Percentiles rank a stretch among this genome's conserved stretches.
These are phyloP conservation scores for Orthosia cruda DNA, from an alignment of 2,888 invertebrate species.

Conservation along the genomic window DNA sequence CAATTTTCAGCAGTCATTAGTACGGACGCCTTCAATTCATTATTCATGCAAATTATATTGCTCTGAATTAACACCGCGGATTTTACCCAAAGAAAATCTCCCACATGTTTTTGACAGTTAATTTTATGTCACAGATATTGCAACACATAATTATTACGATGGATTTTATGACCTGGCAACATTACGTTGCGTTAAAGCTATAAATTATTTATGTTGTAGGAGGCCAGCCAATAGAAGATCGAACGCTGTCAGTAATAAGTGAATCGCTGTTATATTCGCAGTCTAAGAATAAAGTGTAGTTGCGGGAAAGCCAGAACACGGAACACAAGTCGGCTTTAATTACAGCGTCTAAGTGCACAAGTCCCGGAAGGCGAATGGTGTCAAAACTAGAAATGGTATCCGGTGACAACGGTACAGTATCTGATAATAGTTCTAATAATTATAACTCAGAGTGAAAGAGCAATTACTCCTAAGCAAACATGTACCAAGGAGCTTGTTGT, in stretches of 20 bases:
- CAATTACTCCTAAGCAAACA: conserved; percentile 3
- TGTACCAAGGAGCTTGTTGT: not conserved
- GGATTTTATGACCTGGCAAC: conserved; percentile 29
- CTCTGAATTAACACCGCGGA: conserved; percentile 27
- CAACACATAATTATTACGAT: conserved; percentile 28
- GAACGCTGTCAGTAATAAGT: conserved; percentile 30
- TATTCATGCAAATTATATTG: conserved; percentile 64
- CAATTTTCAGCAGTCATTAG: conserved; percentile 53
- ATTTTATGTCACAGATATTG: conserved; percentile 28
- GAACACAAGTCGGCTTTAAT: conserved; percentile 62
- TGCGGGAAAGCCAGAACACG: conserved; percentile 54
- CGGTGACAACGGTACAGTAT: conserved; percentile 47
- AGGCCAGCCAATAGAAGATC: conserved; percentile 38
- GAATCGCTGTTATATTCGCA: conserved; percentile 46
- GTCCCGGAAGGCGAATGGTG: conserved; percentile 61
- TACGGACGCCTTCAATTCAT: conserved; percentile 52
- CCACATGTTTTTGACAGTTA: conserved; percentile 8
- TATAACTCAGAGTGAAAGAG: conserved; percentile 28
- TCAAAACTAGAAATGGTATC: conserved; percentile 60
- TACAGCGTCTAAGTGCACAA: conserved; percentile 55
- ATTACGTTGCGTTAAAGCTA: conserved; percentile 14
- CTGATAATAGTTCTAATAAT: conserved; percentile 43
- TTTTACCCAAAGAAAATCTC: conserved; percentile 20
- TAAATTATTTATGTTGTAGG: conserved; percentile 43
- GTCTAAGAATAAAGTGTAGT: conserved; percentile 54